Base-by-base conservation (phyloP, 2,888 invertebrate species). In the Dilophus febrilis region DNA sequence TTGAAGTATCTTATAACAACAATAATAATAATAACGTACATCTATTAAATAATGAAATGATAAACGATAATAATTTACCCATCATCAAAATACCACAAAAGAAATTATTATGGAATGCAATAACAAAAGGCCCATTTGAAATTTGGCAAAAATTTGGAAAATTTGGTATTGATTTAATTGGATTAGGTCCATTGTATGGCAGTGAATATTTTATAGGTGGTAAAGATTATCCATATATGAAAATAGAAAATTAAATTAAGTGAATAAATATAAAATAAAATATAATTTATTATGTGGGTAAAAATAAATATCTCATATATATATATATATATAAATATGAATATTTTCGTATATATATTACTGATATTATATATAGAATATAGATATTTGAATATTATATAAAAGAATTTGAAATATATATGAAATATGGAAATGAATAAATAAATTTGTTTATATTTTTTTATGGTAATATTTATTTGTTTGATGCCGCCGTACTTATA, bases 121-220 rank as follows among this genome's bases (percentile, higher is more conserved):
- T 38, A 16, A 27, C 28, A 32, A 27, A 17, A 3, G 27, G 14
- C 27, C 33, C 38, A 17, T 8, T 16, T 16, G 32, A 33, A 4
- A 19, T 19, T 10, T 33, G 31, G 16, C 38, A 38, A 34, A 26
- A 33, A 33, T 27, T 32, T 26, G 13, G 28, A 12, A 38, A 38
- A 33, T 38, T 27, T 27, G 32, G 32, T 27, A 32, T 32, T 17
- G 38, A 38, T 38, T 28, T 32, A 28, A 26, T 14, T 28, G 38
- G 38, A 14, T 4, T 27, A n/a, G 38, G 38, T 8, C 31, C 38
- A 33, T 14, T 38, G 2, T 38, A 38, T 38, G 38, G 38, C 8
- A 33, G 27, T 13, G 18, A 32, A 16, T 27, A 38, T 38, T 33
- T 38, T 28, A 16, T 13, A n/a, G 13, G 22, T 33, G 8, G 18